A percentile compares a stretch with the other conserved stretches of the same genome.
These are phyloP conservation scores for Rhea americana DNA, from an alignment of 2,113 vertebrate genomes.

Conservation along the genomic window DNA sequence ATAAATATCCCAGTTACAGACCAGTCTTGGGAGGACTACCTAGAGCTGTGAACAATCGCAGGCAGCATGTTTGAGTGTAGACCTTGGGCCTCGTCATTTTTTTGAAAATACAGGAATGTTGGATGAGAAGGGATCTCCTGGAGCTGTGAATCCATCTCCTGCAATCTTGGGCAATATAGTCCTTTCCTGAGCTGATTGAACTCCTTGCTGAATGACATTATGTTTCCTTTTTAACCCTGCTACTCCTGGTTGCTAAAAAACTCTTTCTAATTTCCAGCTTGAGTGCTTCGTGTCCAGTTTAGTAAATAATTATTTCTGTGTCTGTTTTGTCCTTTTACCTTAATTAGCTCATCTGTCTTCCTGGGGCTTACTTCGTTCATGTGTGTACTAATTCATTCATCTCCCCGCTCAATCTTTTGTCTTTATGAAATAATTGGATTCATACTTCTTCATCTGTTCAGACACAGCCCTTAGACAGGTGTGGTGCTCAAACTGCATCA, in stretches of 20 bases:
- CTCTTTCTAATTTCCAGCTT: neutral
- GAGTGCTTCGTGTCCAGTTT: neutral
- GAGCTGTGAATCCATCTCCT: neutral
- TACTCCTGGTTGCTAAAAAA: neutral
- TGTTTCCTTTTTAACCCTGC: neutral
- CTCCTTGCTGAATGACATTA: neutral
- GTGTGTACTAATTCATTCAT: neutral
- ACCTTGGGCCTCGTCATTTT: neutral
- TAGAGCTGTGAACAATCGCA: neutral
- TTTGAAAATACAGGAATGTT: neutral
- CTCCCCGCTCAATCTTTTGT: slow-evolving; percentile 15
- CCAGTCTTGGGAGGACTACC: neutral
- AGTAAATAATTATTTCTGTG: neutral
- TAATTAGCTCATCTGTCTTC: neutral
- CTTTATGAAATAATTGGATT: slow-evolving; percentile 27
- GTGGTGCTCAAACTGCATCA: slow-evolving; percentile 60
- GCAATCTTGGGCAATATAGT: neutral
- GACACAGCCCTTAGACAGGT: slow-evolving; percentile 53
- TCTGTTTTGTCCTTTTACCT: neutral
- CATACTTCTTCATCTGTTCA: slow-evolving; percentile 31
- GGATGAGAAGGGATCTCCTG: neutral
- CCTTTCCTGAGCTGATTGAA: neutral
- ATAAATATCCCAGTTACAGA: slow-evolving; percentile 30
- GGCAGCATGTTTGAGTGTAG: neutral
- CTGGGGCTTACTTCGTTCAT: neutral